Percentiles rank a stretch among this genome's conserved stretches.
Evolutionary conservation across 2,113 vertebrate species (phyloP).

Genomic region (Cnemophilus loriae): DNA sequence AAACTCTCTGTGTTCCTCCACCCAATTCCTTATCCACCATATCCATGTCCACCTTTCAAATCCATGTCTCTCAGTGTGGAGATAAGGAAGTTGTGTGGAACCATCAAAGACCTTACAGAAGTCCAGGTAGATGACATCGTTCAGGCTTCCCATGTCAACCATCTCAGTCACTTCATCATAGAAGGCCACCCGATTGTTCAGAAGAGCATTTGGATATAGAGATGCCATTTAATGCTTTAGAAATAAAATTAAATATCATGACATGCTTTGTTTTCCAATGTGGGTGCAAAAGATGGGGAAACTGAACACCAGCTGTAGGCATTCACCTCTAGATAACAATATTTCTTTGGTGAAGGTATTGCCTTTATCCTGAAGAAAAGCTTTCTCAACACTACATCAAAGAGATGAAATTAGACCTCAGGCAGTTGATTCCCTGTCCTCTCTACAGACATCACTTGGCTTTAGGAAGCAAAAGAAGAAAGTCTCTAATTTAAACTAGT

Average conservation of each 20-base stretch:
- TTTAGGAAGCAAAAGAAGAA: slow-evolving; percentile 4
- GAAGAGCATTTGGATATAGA: not conserved
- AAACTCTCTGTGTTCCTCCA: not conserved
- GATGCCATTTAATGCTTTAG: not conserved
- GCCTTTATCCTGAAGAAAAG: not conserved
- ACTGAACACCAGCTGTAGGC: not conserved
- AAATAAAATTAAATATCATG: not conserved
- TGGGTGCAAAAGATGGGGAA: not conserved
- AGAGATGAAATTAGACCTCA: not conserved
- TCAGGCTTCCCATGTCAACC: not conserved
- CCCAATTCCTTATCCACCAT: not conserved
- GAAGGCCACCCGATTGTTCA: not conserved
- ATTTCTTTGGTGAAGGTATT: not conserved
- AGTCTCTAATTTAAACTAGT: not conserved
- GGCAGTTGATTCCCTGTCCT: not conserved
- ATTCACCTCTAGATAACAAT: not conserved
- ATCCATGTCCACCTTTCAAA: not conserved
- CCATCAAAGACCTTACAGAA: not conserved
- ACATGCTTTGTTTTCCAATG: not conserved
- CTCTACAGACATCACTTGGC: not conserved
- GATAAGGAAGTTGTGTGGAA: not conserved
- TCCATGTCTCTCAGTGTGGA: not conserved
- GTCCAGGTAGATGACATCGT: not conserved
- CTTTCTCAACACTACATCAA: not conserved
- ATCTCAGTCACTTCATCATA: not conserved